Evolutionary conservation across 2,888 invertebrate species (phyloP).

Genomic region (Apodemia mormo): DNA sequence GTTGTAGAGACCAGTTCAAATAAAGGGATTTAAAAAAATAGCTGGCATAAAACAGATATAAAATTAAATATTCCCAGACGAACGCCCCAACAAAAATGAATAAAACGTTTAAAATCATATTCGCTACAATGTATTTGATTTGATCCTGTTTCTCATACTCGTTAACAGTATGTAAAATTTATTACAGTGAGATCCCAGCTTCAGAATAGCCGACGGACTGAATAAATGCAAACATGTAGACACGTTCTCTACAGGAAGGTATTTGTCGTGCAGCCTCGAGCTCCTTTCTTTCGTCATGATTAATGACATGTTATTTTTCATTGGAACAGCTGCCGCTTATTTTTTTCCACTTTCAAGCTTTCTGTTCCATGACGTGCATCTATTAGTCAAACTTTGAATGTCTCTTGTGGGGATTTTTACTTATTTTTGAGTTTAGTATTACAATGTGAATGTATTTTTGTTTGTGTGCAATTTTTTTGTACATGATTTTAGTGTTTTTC

Average conservation of each 20-base stretch:
- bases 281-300: conserved; percentile 73
- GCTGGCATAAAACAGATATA: no score
- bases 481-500: no score
- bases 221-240: conserved; percentile 51
- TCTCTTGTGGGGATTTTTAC: conserved; percentile 51
- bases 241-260: conserved; percentile 57
- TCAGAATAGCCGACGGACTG: conserved; percentile 30
- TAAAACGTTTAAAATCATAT: background rate
- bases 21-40: no score
- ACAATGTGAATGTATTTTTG: no score
- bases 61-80: background rate
- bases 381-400: conserved; percentile 72
- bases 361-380: conserved; percentile 68
- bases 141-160: background rate
- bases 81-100: background rate
- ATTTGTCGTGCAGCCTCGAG: conserved; percentile 70
- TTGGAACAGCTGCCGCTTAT: conserved; percentile 74
- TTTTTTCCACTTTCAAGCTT: conserved; percentile 68
- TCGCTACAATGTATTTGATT: background rate
- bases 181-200: conserved; percentile 1
- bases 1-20: no score
- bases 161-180: conserved; percentile 12
- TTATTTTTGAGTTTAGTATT: conserved; percentile 24
- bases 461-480: no score
- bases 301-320: conserved; percentile 78